Percentiles rank a stretch among this genome's conserved stretches.
phyloP scores from a whole-genome alignment of 2,113 vertebrate species.

The Lipotes vexillifer region DNA sequence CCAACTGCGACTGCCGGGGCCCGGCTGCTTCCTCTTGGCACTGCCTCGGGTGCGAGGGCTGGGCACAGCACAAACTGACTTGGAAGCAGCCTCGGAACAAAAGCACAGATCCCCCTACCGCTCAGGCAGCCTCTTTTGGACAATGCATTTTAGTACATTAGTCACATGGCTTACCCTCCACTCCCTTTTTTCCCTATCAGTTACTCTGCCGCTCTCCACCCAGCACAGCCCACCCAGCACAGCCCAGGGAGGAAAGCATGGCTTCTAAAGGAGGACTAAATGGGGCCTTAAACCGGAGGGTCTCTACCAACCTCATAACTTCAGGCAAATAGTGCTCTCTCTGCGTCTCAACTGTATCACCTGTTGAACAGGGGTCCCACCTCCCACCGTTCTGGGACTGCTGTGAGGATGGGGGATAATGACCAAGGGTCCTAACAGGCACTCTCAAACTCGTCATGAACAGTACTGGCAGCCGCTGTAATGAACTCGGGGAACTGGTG shows the following conservation, averaged over 20 bases:
- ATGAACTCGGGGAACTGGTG: no score
- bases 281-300: not conserved
- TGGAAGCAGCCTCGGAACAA: not conserved
- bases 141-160: not conserved
- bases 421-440: not conserved
- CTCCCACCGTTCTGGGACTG: not conserved
- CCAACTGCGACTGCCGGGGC: rapidly evolving
- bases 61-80: not conserved
- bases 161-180: not conserved
- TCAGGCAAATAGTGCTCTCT: not conserved
- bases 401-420: not conserved
- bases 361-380: not conserved
- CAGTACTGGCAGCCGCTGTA: not conserved
- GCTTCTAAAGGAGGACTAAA: not conserved
- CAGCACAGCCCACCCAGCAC: not conserved
- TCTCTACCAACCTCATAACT: not conserved
- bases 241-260: not conserved
- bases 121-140: not conserved
- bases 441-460: not conserved
- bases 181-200: not conserved
- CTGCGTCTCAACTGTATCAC: not conserved
- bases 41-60: not conserved
- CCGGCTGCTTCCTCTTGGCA: not conserved
- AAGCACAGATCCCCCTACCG: not conserved
- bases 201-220: not conserved